Conservation (phyloP, 2,888 invertebrate species). For the Macropis europaea region DNA sequence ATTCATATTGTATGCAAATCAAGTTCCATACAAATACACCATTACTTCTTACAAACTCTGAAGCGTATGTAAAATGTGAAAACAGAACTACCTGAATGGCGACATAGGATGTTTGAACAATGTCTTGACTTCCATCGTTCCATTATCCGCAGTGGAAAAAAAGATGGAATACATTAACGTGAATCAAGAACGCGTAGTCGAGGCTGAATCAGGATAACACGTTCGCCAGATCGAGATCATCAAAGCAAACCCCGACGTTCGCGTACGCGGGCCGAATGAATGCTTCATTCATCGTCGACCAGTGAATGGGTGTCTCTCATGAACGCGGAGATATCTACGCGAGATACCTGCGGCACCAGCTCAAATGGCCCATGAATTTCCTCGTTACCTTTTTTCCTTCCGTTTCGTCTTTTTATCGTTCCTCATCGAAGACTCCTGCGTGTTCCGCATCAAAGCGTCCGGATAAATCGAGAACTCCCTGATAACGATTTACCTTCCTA, state of each 20-base stretch:
- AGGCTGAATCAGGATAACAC: not conserved
- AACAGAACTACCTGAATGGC: no score
- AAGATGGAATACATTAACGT: not conserved
- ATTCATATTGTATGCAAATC: no score
- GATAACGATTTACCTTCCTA: not conserved
- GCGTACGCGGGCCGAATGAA: slow-evolving; percentile 60
- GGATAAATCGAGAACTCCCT: not conserved
- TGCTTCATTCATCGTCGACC: slow-evolving; percentile 67
- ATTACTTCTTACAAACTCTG: no score
- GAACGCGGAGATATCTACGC: slow-evolving; percentile 49
- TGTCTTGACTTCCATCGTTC: not conserved
- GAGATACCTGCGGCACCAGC: slow-evolving; percentile 56
- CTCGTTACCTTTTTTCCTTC: slow-evolving; percentile 38
- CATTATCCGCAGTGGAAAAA: not conserved
- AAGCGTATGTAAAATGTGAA: no score
- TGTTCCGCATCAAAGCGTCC: not conserved
- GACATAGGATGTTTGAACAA: no score
- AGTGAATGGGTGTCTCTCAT: slow-evolving; percentile 62
- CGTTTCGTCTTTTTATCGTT: not conserved
- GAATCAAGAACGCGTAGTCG: slow-evolving; percentile 4
- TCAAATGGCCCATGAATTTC: slow-evolving; percentile 57
- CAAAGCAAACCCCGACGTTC: slow-evolving; percentile 46
- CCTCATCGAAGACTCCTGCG: not conserved
- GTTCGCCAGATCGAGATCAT: slow-evolving; percentile 29
- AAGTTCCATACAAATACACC: no score